phyloP scores from a whole-genome alignment of 2,888 invertebrate genomes.

The Eupsilia transversa region DNA sequence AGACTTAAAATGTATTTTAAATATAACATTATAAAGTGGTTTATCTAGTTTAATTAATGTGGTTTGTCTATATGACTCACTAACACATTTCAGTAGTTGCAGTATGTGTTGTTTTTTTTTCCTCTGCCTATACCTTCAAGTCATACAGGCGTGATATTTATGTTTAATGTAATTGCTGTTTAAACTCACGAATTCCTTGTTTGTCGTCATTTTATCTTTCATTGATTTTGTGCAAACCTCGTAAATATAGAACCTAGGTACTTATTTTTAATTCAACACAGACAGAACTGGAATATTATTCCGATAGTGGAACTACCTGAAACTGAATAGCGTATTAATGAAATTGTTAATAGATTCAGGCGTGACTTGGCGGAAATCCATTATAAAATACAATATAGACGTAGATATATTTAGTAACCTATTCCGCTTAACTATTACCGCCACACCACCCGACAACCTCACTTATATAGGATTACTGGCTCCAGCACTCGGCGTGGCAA shows the following conservation, averaged over 20 bases:
- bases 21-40: not conserved
- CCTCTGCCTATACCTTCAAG: not conserved
- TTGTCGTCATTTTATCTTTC: not conserved
- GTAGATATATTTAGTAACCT: too few relatives aligned
- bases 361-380: too few relatives aligned
- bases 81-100: not conserved
- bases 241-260: not conserved
- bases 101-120: not conserved
- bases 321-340: too few relatives aligned
- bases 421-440: too few relatives aligned
- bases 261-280: too few relatives aligned
- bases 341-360: too few relatives aligned
- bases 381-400: too few relatives aligned
- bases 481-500: too few relatives aligned
- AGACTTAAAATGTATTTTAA: not conserved
- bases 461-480: too few relatives aligned
- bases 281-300: not conserved
- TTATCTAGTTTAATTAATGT: not conserved
- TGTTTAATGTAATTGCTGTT: not conserved
- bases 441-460: too few relatives aligned
- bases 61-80: not conserved
- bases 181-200: not conserved
- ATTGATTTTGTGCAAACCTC: not conserved
- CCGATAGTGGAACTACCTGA: too few relatives aligned
- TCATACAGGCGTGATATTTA: not conserved